Evolutionary conservation across 2,888 invertebrate species (phyloP).

Genomic region (Eupithecia inturbata): DNA sequence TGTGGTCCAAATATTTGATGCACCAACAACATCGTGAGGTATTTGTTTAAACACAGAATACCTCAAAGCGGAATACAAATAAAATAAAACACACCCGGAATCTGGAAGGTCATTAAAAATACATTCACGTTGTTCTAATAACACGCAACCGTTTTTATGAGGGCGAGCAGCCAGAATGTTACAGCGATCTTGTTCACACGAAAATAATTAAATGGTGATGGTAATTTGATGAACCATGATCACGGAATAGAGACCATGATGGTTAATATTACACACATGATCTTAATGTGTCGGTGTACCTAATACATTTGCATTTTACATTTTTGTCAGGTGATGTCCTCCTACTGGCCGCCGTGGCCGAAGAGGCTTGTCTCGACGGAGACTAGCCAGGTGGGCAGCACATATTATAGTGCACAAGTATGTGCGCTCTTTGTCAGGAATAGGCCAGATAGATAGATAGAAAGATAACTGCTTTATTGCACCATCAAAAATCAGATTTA

Average conservation of each 20-base stretch:
- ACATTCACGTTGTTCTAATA: constrained; percentile 47
- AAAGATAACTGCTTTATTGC: neutral
- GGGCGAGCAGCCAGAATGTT: constrained; percentile 31
- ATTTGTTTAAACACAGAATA: neutral
- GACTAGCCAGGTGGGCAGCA: no score
- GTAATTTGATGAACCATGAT: constrained; percentile 20
- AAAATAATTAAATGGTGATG: constrained; percentile 51
- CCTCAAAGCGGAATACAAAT: neutral
- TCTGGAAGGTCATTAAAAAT: constrained; percentile 47
- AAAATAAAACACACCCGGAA: constrained; percentile 20
- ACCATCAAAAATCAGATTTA: neutral
- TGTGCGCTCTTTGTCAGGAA: no score
- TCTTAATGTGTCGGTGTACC: neutral
- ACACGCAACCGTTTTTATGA: constrained; percentile 42
- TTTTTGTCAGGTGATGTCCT: no score
- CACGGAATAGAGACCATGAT: no score
- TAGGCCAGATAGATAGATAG: neutral
- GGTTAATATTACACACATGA: constrained; percentile 32
- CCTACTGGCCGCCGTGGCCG: no score
- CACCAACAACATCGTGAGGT: neutral
- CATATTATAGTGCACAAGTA: no score
- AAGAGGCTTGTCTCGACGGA: no score
- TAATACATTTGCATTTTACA: no score
- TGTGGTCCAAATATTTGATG: neutral
- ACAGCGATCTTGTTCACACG: constrained; percentile 49